Base-by-base conservation (phyloP, 2,797 vertebrate species). In the Notamacropus eugenii region DNA sequence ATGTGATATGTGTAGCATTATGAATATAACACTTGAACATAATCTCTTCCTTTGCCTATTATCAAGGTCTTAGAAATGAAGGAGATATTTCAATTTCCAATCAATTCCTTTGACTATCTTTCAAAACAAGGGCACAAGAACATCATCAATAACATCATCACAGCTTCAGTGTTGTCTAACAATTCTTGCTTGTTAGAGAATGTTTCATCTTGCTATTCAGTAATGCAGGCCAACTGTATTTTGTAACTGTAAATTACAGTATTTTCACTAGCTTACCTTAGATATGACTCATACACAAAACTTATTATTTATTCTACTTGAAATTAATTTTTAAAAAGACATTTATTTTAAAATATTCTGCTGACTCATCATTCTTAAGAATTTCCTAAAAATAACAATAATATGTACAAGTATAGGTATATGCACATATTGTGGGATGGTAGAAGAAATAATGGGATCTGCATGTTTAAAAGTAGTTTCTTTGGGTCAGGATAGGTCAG, bases 341-440 rank as follows among this genome's bases (percentile, higher is more conserved):
- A 93, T 96, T 90, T 97, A 58, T 97, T 94, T 90, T 94, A 95
- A 95, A 94, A 95, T 59, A 92, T 94, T 93, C 67, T 62, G 59
- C 87, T 94, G 95, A 97, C 95, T 97, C 50, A 54, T 97, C 94
- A 95, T 92, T 95, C 91, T 93, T 55, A 97, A 97, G 95, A 93
- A 96, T 95, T 96, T 94, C 59, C 92, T 91, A 46, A 97, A 97
- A 94, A 93, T 74, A 96, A 96, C 92, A 97, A 97, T 97, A 96
- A 95, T 95, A 92, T 91, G 28, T 54, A 58, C 46, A 96, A 96
- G 95, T 91, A 55, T n/a, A 31, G 93, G 40, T 94, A 94, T 94
- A 96, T 82, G 96, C n/a, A n/a, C 1, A 50, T 31, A 55, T 40
- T 96, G 95, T 94, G 93, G 16, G 22, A 82, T 82, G 2, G 12